Evolutionary conservation across 2,113 vertebrate species (phyloP), one percentile per base, ranked within the genome.

Genomic region (Pimephales promelas): DNA sequence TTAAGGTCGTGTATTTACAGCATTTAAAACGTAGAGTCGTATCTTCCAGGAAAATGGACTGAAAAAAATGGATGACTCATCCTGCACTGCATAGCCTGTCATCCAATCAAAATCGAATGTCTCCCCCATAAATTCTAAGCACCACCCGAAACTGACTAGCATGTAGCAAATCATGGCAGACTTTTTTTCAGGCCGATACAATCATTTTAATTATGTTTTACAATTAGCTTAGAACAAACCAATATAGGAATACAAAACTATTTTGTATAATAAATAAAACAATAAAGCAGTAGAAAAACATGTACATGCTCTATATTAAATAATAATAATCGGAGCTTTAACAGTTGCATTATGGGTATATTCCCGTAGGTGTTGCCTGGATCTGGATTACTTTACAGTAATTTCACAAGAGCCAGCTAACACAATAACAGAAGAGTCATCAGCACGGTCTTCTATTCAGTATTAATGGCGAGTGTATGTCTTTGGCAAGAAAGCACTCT

Each of bases 361-460:
- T 84, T 82, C 59, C 79, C 59, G 52, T 26, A 61, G 13, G 18
- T 22, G 22, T 71, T 76, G 43, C 45, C 45, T 49, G 40, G 8
- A 40, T 84, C 49, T 59, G 49, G 80, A 87, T 84, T 75, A 70
- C 57, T 70, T 87, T 70, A 85, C 80, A 83, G 75, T 80, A 83
- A 87, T 87, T 79, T 85, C 73, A 75, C 80, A 83, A 40, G 59
- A 83, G 83, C 59, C 28, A 77, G 49, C 68, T 85, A 80, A 85
- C 73, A 85, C 61, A 49, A 74, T 87, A 85, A 85, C 77, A 79
- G 79, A 31, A 79, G 68, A 61, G 47, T 75, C 75, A 85, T 76
- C 86, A 83, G 83, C 24, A 26, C 36, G 20, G 24, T 20, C 68
- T 52, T 56, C 72, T 61, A 61, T 77, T 85, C 73, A 77, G 66